Conservation (phyloP, 2,888 invertebrate species). For the Calliopum simillimum region DNA sequence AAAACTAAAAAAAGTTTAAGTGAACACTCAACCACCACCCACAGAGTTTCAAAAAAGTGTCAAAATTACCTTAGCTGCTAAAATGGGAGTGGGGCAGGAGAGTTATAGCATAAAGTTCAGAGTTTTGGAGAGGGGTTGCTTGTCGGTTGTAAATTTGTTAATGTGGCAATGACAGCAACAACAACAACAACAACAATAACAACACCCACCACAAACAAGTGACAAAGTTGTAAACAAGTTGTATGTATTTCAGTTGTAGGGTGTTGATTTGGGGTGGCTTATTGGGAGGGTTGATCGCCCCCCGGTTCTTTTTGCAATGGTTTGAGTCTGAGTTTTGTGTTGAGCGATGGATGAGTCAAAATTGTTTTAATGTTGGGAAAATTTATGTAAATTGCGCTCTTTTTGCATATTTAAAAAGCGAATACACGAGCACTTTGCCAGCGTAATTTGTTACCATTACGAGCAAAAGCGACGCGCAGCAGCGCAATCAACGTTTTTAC, state of each 20-base stretch:
- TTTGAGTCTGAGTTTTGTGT: conserved; percentile 40
- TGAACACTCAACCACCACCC: conserved; percentile 26
- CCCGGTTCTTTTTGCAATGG: background rate
- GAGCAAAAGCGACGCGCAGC: background rate
- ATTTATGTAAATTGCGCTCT: conserved; percentile 67
- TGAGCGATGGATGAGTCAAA: conserved; percentile 55
- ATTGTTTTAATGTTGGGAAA: conserved; percentile 67
- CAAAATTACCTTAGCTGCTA: conserved; percentile 10
- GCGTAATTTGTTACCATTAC: conserved; percentile 59
- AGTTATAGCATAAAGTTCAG: conserved; percentile 26
- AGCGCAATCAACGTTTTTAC: background rate
- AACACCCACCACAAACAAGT: conserved; percentile 17
- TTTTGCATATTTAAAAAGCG: conserved; percentile 68
- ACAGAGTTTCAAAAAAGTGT: conserved; percentile 11
- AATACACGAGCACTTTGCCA: conserved; percentile 66
- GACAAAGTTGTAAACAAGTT: conserved; percentile 10
- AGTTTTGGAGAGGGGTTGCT: conserved; percentile 52
- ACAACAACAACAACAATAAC: conserved; percentile 32
- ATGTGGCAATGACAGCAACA: conserved; percentile 56
- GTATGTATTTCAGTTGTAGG: conserved; percentile 16
- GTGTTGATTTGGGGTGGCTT: conserved; percentile 5
- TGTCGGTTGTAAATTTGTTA: conserved; percentile 63
- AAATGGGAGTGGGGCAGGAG: conserved; percentile 18
- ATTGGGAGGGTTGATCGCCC: background rate
- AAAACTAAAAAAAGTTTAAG: background rate